Percentiles rank a stretch among this genome's conserved stretches.
Conservation (phyloP, 2,888 invertebrate genomes). For the Thymelicus lineola region DNA sequence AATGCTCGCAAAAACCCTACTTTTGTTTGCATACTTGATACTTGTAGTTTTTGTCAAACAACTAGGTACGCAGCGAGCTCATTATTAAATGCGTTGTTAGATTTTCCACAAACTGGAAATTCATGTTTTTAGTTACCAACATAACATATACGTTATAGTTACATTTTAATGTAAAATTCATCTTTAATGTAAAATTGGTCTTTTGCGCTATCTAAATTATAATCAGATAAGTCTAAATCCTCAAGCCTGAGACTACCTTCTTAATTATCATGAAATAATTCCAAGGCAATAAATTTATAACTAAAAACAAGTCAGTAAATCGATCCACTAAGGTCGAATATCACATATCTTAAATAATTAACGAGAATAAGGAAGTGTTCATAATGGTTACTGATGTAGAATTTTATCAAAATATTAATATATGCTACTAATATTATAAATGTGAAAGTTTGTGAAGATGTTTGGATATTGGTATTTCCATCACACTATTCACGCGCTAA, state of each 20-base stretch:
- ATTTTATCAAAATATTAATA: neutral
- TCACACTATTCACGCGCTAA: too few relatives aligned
- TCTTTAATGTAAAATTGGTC: neutral
- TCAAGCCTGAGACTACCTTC: neutral
- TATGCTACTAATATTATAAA: too few relatives aligned
- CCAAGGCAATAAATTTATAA: neutral
- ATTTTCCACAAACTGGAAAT: neutral
- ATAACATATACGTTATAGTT: neutral
- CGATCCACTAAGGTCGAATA: neutral
- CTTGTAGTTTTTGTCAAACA: neutral
- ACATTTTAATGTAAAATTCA: neutral
- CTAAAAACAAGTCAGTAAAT: neutral
- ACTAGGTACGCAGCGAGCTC: neutral
- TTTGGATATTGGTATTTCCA: too few relatives aligned
- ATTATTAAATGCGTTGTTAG: neutral
- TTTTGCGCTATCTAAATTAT: constrained; percentile 1
- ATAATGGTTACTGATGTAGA: neutral
- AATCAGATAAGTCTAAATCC: neutral
- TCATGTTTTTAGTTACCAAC: neutral
- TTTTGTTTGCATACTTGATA: neutral
- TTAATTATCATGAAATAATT: constrained; percentile 6
- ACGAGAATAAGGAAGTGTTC: neutral
- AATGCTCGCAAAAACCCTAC: neutral
- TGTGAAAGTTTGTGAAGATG: too few relatives aligned
- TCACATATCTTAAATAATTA: neutral